Evolutionary conservation across 2,797 vertebrate genomes (phyloP).

Genomic region (Darevskia mixta): DNA sequence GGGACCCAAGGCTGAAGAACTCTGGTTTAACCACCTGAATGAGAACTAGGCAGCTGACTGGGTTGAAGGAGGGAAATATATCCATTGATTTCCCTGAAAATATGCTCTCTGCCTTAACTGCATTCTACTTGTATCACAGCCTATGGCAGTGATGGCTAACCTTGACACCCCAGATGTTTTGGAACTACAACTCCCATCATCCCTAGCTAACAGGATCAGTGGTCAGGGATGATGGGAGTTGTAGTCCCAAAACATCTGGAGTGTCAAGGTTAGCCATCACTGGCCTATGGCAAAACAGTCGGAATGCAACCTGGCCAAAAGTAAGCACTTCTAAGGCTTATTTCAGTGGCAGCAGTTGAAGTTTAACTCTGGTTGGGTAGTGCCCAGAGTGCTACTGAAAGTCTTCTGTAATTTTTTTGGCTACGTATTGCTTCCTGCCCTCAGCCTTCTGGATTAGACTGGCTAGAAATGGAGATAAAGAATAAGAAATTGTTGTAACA

Average conservation of each 20-base stretch:
- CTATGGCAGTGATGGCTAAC: no score
- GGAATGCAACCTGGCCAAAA: background rate
- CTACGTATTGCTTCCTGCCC: background rate
- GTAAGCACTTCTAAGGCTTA: background rate
- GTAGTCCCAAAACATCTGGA: no score
- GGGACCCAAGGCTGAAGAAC: no score
- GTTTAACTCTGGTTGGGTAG: background rate
- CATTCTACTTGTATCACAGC: background rate
- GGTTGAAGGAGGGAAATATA: no score
- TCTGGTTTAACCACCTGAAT: no score
- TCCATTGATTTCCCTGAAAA: background rate
- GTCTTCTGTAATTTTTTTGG: background rate
- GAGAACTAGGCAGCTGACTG: no score
- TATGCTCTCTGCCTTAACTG: background rate
- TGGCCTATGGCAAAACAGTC: background rate
- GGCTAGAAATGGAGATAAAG: slow-evolving; percentile 5
- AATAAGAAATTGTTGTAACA: slow-evolving; percentile 70
- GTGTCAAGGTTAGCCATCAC: no score
- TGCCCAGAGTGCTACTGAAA: background rate
- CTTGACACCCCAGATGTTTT: no score
- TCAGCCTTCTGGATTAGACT: background rate
- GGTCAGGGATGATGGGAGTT: no score
- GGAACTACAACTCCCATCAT: no score
- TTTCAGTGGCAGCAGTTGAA: background rate
- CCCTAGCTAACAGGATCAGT: no score